phyloP scores from a whole-genome alignment of 2,797 vertebrate genomes.

The Tenualosa ilisha region DNA sequence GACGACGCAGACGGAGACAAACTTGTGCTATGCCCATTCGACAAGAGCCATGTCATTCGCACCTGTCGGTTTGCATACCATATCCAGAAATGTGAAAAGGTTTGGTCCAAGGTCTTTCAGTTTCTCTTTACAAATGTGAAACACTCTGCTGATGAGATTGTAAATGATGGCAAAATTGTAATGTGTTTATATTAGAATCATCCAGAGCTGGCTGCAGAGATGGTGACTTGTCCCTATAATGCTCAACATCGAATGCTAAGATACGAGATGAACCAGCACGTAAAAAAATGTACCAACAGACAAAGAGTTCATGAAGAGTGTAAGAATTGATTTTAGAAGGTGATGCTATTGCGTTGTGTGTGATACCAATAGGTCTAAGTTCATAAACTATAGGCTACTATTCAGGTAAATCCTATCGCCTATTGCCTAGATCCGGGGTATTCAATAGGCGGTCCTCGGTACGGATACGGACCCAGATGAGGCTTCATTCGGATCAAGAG shows the following conservation, averaged over 20 bases:
- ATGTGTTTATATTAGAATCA: neutral
- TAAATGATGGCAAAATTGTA: neutral
- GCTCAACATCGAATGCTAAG: slow-evolving; percentile 11
- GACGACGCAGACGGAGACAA: neutral
- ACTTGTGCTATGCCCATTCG: slow-evolving; percentile 5
- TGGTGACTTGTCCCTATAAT: neutral
- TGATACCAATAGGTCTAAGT: too few species aligned
- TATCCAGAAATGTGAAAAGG: slow-evolving; percentile 17
- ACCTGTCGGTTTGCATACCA: slow-evolving; percentile 8
- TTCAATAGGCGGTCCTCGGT: too few species aligned
- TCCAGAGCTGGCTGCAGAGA: neutral
- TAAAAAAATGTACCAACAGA: neutral
- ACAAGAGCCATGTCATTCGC: neutral
- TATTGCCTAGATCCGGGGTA: too few species aligned
- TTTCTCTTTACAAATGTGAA: neutral
- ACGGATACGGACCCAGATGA: too few species aligned
- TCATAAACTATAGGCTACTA: too few species aligned
- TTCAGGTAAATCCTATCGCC: too few species aligned
- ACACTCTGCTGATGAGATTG: neutral
- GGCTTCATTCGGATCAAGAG: too few species aligned
- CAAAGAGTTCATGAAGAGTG: neutral
- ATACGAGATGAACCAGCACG: neutral
- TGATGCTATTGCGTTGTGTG: neutral
- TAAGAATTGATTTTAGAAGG: neutral
- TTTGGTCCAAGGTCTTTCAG: neutral